Evolutionary conservation across 2,888 invertebrate species (phyloP), one percentile per base, ranked within the genome.

Genomic region (Eupithecia subfuscata): DNA sequence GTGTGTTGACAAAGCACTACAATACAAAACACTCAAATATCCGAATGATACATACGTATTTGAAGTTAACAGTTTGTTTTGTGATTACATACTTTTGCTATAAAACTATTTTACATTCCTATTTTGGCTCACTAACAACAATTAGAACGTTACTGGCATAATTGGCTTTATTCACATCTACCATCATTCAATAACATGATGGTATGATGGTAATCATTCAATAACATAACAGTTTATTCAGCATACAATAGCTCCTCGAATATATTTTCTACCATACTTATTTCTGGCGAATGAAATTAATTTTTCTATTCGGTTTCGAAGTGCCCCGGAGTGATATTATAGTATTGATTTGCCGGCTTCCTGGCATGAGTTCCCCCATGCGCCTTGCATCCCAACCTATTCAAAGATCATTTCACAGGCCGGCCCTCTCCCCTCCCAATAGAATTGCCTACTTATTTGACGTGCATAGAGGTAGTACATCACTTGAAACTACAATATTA

Each of bases 281-380:
- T 25, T 71, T 75, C 68, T 34, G 48, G 43, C 12, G 8, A 16
- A 16, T 60, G 5, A 52, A 22, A 69, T 64, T n/a, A 25, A 48
- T 69, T 40, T 52, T 64, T 71, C 18, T n/a, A 45, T 25, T 14
- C n/a, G 7, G 34, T 43, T 73, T 69, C 30, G 14, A 30, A 73
- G 40, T 25, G 74, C 64, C 70, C 80, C 81, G 82, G 82, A 84
- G 84, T 84, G 82, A 82, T 43, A 65, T 71, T 64, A 71, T 70
- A 75, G 84, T 90, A 91, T 91, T 82, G 93, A 92, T 93, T 89
- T 82, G 84, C 82, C 80, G 80, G 83, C 81, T 84, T 87, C 86
- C 89, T 92, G 91, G 92, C 91, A 91, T 75, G 79, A 84, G 84
- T 82, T 88, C 85, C 88, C 88, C 88, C 90, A 90, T 91, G 91